Evolutionary conservation across 2,797 vertebrate species (phyloP), one percentile per base, ranked within the genome.

Genomic region (Tenualosa thibaudeaui): DNA sequence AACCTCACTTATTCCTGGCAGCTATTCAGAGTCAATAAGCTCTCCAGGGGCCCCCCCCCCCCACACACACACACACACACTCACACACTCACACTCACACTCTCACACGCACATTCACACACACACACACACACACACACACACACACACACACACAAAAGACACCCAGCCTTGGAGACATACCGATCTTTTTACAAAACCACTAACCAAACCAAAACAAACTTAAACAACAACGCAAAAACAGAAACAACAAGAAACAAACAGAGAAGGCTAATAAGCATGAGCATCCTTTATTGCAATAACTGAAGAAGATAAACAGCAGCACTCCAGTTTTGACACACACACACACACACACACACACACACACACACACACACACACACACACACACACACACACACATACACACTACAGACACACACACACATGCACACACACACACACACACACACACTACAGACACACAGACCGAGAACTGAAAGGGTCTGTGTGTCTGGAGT

Each of bases 61-160:
- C 8, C 62, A 65, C 24, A 65, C 62, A 26, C 62, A 31, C 24
- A 65, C 62, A 65, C 62, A 19, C 62, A 65, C n/a, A 26, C 65
- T 40, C 31, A 9, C 65, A 75, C 68, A 75, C 68, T 19, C 68
- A 40, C 65, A 68, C 62, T 31, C 62, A 68, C 62, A 68, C 10
- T 31, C 65, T 15, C 26, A 71, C 12, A 37, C 26, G 15, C 26
- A 71, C 10, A 71, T 2, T 0, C 31, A 31, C 31, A 31, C 31
- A 31, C 0, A 31, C 62, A 26, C 62, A 31, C 24, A 65, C 62
- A 65, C 62, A 19, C 62, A 65, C n/a, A 26, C 65, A 40, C 31
- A 9, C 65, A 75, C 68, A 75, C 68, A 40, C 68, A 40, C 65
- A 68, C 62, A 43, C 31, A 75, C 15, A 75, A 75, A 75, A 43